These are phyloP conservation scores for Chromis chromis DNA, from an alignment of 2,797 vertebrate genomes.

Conservation along the genomic window DNA sequence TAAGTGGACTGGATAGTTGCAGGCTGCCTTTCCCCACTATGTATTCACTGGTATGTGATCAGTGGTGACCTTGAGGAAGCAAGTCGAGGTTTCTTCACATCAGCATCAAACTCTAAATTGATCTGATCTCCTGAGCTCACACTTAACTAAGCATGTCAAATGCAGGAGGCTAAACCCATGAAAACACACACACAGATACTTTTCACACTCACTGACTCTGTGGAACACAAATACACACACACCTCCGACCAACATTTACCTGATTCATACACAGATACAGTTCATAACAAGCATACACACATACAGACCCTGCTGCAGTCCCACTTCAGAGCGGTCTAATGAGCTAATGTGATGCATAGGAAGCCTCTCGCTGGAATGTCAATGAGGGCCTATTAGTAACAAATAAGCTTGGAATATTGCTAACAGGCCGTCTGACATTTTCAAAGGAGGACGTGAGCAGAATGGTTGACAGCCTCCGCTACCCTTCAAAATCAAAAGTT, in stretches of 20 bases:
- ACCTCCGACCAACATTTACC: slow-evolving; percentile 43
- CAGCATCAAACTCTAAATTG: slow-evolving; percentile 65
- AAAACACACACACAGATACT: slow-evolving; percentile 11
- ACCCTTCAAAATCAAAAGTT: slow-evolving; percentile 68
- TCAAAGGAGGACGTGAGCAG: slow-evolving; percentile 76
- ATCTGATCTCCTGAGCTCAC: slow-evolving; percentile 59
- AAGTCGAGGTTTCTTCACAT: slow-evolving; percentile 53
- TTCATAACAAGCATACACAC: slow-evolving; percentile 49
- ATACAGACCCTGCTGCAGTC: slow-evolving; percentile 38
- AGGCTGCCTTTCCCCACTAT: slow-evolving; percentile 32
- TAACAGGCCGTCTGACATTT: slow-evolving; percentile 83
- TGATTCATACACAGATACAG: slow-evolving; percentile 46
- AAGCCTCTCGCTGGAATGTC: slow-evolving; percentile 76
- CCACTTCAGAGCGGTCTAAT: slow-evolving; percentile 63
- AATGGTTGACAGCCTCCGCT: slow-evolving; percentile 61
- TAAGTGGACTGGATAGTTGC: slow-evolving; percentile 55
- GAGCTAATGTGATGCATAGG: slow-evolving; percentile 74
- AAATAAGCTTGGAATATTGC: slow-evolving; percentile 74
- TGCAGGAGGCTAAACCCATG: slow-evolving; percentile 29
- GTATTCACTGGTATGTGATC: slow-evolving; percentile 46
- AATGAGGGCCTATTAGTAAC: slow-evolving; percentile 79
- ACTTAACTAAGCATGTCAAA: slow-evolving; percentile 52
- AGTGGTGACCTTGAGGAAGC: slow-evolving; percentile 68
- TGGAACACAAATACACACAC: slow-evolving; percentile 27
- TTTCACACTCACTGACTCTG: slow-evolving; percentile 17